Percentiles rank a stretch among this genome's conserved stretches.
phyloP scores from a whole-genome alignment of 2,797 vertebrate species.

The Synanceia verrucosa region DNA sequence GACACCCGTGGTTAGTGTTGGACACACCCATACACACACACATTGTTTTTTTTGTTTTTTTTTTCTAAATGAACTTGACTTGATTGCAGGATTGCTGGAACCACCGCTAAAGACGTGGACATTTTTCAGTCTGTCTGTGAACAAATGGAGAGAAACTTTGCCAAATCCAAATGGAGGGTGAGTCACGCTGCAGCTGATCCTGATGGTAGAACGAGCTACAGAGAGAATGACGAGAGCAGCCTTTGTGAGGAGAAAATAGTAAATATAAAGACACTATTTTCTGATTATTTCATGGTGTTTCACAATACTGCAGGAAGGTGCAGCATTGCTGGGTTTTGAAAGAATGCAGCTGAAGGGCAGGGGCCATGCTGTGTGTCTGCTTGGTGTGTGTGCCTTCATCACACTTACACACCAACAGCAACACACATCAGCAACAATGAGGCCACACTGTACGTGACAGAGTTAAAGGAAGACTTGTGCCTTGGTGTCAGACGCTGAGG shows the following conservation, averaged over 20 bases:
- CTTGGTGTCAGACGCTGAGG: no score
- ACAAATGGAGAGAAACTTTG: conserved; percentile 94
- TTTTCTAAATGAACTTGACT: conserved; percentile 1
- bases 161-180: conserved; percentile 95
- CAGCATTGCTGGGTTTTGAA: background rate
- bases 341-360: background rate
- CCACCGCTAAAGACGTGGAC: conserved; percentile 88
- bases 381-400: no score
- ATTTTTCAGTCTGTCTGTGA: conserved; percentile 91
- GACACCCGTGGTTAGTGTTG: conserved; percentile 90
- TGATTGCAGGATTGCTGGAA: conserved; percentile 87
- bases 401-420: no score
- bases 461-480: no score
- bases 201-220: background rate
- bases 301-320: background rate
- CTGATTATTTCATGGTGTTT: background rate
- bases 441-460: no score
- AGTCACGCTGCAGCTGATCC: conserved; percentile 42
- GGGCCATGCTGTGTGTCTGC: no score
- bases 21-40: background rate
- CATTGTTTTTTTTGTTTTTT: background rate
- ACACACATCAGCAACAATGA: no score
- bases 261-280: background rate
- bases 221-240: background rate
- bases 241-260: background rate